phyloP scores from a whole-genome alignment of 2,888 invertebrate genomes.

The Caenorhabditis becei region DNA sequence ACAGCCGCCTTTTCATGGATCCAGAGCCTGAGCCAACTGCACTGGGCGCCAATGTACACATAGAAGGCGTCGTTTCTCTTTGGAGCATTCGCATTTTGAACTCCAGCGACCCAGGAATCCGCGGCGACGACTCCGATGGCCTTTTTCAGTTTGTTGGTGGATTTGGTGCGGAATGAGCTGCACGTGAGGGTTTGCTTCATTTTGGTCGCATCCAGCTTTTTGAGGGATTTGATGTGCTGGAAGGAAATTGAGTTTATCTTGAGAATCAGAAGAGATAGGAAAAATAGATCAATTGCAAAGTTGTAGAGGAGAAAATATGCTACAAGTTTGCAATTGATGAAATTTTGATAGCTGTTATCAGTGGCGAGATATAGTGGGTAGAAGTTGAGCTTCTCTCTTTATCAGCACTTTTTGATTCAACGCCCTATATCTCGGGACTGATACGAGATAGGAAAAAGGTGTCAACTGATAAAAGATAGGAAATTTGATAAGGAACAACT shows the following conservation, averaged over 20 bases:
- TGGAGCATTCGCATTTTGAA: not conserved
- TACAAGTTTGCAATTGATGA: too few species aligned
- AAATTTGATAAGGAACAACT: too few species aligned
- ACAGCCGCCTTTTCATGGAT: not conserved
- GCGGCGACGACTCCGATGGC: conserved; percentile 13
- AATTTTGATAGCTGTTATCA: too few species aligned
- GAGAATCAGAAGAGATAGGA: too few species aligned
- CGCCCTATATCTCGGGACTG: too few species aligned
- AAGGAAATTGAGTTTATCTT: not conserved
- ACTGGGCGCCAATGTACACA: conserved; percentile 8
- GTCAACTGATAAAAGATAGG: too few species aligned
- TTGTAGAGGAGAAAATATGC: not conserved
- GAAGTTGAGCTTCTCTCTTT: too few species aligned
- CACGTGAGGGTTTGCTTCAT: not conserved
- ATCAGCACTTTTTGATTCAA: too few species aligned
- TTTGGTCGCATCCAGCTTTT: not conserved
- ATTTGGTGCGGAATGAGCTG: conserved; percentile 6
- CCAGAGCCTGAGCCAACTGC: conserved; percentile 47
- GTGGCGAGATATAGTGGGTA: too few species aligned
- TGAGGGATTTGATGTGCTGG: not conserved
- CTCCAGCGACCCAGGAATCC: conserved; percentile 7
- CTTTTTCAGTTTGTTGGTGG: conserved; percentile 2
- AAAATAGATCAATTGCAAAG: not conserved
- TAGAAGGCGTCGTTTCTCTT: conserved; percentile 1
- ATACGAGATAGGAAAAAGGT: too few species aligned